Conservation (phyloP, 2,888 invertebrate species). For the Galeruca laticollis region DNA sequence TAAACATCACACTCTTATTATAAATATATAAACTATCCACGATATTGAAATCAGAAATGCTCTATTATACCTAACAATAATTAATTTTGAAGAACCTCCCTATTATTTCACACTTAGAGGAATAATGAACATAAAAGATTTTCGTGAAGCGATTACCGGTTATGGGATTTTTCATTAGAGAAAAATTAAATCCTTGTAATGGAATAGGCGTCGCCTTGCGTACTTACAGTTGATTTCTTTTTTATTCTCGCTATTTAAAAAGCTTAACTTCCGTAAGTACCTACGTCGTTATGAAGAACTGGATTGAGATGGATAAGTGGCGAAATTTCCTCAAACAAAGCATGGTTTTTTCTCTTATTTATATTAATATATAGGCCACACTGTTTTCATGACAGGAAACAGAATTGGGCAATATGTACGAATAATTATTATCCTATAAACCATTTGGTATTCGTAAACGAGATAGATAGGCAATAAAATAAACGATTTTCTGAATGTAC, state of each 20-base stretch:
- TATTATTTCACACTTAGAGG: neutral
- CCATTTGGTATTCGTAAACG: no score
- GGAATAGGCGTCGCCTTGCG: neutral
- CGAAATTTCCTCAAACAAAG: neutral
- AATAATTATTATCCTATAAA: no score
- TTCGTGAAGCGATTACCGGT: conserved; percentile 8
- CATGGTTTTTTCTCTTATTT: neutral
- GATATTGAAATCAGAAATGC: neutral
- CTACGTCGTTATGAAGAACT: conserved; percentile 13
- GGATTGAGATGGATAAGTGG: conserved; percentile 3
- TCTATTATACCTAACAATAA: neutral
- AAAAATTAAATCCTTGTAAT: conserved; percentile 17
- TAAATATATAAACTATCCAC: neutral
- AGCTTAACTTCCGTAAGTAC: conserved; percentile 6
- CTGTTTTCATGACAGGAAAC: no score
- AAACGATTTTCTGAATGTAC: no score
- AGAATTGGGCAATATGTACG: no score
- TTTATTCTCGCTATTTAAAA: conserved; percentile 8
- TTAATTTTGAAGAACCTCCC: neutral
- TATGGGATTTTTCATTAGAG: conserved; percentile 18
- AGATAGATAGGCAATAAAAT: no score
- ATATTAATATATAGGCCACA: conserved; percentile 1
- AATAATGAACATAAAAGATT: conserved; percentile 10
- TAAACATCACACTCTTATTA: neutral
- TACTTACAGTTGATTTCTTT: conserved; percentile 9